Conservation (phyloP, 2,113 vertebrate genomes). For the Urocolius indicus region DNA sequence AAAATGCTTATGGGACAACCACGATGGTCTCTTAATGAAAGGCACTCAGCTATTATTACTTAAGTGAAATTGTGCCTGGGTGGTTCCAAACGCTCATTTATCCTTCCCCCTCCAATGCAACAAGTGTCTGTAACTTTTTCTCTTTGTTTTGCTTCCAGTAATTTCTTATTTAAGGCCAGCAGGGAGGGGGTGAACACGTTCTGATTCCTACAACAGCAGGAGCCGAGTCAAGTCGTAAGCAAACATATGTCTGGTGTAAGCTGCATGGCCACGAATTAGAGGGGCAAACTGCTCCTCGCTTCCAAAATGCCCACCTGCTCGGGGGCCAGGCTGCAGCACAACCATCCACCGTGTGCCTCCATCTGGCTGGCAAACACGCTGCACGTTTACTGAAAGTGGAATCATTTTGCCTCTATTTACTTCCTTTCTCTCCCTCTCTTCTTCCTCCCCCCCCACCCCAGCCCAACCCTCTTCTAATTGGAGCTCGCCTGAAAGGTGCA, state of each 20-base stretch:
- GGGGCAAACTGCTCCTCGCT: slow-evolving; percentile 38
- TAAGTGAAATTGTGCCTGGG: background rate
- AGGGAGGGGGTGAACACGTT: background rate
- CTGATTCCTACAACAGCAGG: slow-evolving; percentile 49
- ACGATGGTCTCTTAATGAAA: slow-evolving; percentile 50
- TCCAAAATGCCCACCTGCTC: slow-evolving; percentile 67
- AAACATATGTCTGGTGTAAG: slow-evolving; percentile 58
- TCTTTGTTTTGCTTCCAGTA: slow-evolving; percentile 40
- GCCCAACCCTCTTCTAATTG: slow-evolving; percentile 24
- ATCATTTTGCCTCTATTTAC: slow-evolving; percentile 48
- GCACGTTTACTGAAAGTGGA: slow-evolving; percentile 30
- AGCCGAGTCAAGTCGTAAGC: slow-evolving; percentile 19
- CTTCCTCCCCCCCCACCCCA: background rate
- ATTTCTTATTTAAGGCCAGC: background rate
- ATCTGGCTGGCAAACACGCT: slow-evolving; percentile 59
- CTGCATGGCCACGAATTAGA: background rate
- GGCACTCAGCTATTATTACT: slow-evolving; percentile 57
- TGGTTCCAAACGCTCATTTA: slow-evolving; percentile 24
- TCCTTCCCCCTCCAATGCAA: slow-evolving; percentile 22
- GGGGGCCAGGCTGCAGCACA: slow-evolving; percentile 45
- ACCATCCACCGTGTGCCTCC: slow-evolving; percentile 32
- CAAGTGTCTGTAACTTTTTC: slow-evolving; percentile 63
- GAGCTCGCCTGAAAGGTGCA: slow-evolving; percentile 40
- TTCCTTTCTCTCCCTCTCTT: slow-evolving; percentile 24
- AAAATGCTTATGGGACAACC: slow-evolving; percentile 37